Percentiles rank a stretch among this genome's conserved stretches.
phyloP scores from a whole-genome alignment of 1,140 invertebrate species.

The Platyura marginata region DNA sequence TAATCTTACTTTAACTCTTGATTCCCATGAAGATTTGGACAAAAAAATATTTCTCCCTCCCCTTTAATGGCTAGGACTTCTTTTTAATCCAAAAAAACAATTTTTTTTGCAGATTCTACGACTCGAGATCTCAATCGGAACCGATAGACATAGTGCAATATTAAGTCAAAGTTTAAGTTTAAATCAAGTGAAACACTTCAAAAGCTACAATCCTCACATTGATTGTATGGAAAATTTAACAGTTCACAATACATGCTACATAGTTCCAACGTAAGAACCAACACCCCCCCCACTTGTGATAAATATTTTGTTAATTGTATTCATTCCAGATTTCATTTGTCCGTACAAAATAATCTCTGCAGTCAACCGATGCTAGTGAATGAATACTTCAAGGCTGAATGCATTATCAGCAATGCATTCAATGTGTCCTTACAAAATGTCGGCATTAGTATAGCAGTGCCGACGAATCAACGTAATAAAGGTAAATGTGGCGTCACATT shows the following conservation, averaged over 20 bases:
- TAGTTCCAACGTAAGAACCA: conserved; percentile 21
- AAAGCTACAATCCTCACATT: conserved; percentile 16
- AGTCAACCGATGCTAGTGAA: conserved; percentile 18
- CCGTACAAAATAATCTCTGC: conserved; percentile 18
- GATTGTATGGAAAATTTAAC: conserved; percentile 22
- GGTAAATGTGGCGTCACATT: conserved; percentile 7
- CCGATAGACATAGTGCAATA: conserved; percentile 14
- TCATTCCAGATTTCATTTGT: conserved; percentile 20
- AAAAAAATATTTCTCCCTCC: too few relatives aligned
- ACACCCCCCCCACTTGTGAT: too few relatives aligned
- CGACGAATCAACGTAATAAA: conserved; percentile 12
- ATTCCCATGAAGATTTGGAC: too few relatives aligned
- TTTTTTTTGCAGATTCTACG: conserved; percentile 13
- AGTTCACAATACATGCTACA: conserved; percentile 21
- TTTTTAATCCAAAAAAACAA: too few relatives aligned
- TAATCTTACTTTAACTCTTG: too few relatives aligned
- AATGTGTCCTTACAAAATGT: conserved; percentile 22
- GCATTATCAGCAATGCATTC: conserved; percentile 17
- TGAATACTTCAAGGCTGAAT: conserved; percentile 20
- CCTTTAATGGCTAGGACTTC: too few relatives aligned
- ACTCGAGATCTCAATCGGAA: conserved; percentile 19
- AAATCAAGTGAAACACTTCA: conserved; percentile 11
- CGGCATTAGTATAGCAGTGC: conserved; percentile 17
- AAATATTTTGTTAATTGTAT: conserved; percentile 6
- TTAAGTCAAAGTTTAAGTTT: conserved; percentile 14